Conservation (phyloP, 2,797 vertebrate genomes). For the Tokudaia muenninki region DNA sequence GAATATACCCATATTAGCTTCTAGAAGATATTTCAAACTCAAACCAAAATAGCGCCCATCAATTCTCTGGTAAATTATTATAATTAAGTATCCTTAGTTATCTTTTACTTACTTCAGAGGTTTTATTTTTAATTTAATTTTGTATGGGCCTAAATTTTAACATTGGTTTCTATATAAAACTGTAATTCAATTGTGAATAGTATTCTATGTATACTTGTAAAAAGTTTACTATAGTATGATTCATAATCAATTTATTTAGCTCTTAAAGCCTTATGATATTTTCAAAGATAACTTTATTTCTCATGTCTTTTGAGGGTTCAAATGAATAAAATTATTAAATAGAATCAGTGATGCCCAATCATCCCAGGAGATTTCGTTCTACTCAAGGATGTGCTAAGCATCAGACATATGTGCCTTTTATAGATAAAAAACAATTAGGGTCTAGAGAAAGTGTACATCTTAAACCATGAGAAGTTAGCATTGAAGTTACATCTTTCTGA, state of each 20-base stretch:
- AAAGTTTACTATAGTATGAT: background rate
- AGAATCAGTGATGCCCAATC: background rate
- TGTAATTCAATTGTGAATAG: background rate
- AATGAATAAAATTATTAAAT: background rate
- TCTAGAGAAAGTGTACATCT: background rate
- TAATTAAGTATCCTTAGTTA: background rate
- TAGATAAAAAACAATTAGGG: background rate
- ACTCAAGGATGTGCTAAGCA: background rate
- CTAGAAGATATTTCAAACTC: background rate
- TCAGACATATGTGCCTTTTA: background rate
- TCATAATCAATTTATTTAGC: background rate
- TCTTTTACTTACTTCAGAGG: background rate
- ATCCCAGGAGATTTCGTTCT: background rate
- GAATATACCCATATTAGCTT: background rate
- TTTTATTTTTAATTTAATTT: background rate
- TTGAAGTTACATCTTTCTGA: background rate
- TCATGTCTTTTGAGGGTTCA: background rate
- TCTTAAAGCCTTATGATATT: background rate
- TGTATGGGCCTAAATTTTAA: background rate
- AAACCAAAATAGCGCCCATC: background rate
- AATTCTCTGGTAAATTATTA: background rate
- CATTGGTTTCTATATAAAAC: background rate
- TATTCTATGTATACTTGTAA: background rate
- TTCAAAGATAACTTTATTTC: background rate
- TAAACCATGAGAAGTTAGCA: background rate